These are phyloP conservation scores for Galeopterus variegatus DNA, from an alignment of 2,113 vertebrate species.

Conservation along the genomic window DNA sequence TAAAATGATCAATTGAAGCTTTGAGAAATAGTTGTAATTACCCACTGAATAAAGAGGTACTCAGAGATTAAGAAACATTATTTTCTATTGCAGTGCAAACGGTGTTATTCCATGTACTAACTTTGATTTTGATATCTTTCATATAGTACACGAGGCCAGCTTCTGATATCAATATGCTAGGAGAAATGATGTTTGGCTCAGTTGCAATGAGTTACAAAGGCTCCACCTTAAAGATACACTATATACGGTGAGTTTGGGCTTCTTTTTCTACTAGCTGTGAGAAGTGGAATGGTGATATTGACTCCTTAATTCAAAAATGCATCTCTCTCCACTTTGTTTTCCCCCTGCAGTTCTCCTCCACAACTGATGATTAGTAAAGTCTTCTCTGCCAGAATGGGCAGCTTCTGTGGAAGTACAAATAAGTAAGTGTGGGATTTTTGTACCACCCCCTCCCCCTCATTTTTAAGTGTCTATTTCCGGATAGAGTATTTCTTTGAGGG, in stretches of 20 bases:
- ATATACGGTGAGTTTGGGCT: conserved; percentile 90
- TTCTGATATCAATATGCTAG: conserved; percentile 95
- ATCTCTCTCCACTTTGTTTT: conserved; percentile 28
- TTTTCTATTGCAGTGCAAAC: neutral
- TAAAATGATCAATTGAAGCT: neutral
- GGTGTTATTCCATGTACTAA: neutral
- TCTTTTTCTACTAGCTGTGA: conserved; percentile 32
- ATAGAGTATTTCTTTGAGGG: neutral
- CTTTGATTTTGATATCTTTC: neutral
- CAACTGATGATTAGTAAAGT: conserved; percentile 96
- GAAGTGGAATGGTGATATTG: neutral
- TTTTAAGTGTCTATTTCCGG: neutral
- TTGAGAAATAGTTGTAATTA: conserved; percentile 33
- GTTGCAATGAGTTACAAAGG: conserved; percentile 95
- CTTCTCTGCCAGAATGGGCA: conserved; percentile 93
- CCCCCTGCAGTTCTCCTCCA: conserved; percentile 91
- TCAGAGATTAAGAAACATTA: neutral
- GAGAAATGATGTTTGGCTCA: conserved; percentile 95
- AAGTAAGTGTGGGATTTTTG: conserved; percentile 88
- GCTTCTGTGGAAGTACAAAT: conserved; percentile 92
- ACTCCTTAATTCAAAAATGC: conserved; percentile 69
- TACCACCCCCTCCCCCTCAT: rapidly evolving
- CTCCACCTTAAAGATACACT: conserved; percentile 94
- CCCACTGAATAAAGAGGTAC: neutral
- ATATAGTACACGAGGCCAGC: conserved; percentile 92